A percentile compares a stretch with the other conserved stretches of the same genome.
phyloP scores from a whole-genome alignment of 2,113 vertebrate species.

The Megaceryle torquata region DNA sequence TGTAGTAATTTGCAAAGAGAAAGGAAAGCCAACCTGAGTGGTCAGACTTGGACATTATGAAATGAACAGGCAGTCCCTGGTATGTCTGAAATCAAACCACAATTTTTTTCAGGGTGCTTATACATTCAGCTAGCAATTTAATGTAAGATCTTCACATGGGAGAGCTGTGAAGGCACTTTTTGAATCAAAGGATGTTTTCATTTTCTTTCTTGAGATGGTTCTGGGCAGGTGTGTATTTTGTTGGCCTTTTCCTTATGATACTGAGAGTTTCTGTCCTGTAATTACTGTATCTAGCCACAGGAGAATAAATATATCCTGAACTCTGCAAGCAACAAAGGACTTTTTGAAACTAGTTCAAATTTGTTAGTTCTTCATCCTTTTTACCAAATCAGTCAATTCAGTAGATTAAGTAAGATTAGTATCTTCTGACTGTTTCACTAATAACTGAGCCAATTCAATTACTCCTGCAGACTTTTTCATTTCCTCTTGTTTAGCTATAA shows the following conservation, averaged over 20 bases:
- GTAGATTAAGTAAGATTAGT: slow-evolving; percentile 19
- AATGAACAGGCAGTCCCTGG: neutral
- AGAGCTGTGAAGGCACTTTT: neutral
- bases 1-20: neutral
- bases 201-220: neutral
- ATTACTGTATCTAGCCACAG: neutral
- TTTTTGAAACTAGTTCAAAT: neutral
- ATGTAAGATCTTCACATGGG: fast-evolving
- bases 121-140: neutral
- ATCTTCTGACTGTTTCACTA: neutral
- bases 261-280: neutral
- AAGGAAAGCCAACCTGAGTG: neutral
- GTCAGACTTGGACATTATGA: neutral
- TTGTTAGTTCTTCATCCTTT: neutral
- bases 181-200: neutral
- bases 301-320: neutral
- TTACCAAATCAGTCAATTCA: neutral
- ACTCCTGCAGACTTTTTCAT: neutral
- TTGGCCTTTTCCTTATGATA: neutral
- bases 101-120: neutral
- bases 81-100: neutral
- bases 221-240: neutral
- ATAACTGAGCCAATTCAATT: slow-evolving; percentile 27
- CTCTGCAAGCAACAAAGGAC: neutral
- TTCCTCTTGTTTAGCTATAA: neutral